Percentiles rank a stretch among this genome's conserved stretches.
phyloP scores from a whole-genome alignment of 2,113 vertebrate species.

The Oostethus manadensis region DNA sequence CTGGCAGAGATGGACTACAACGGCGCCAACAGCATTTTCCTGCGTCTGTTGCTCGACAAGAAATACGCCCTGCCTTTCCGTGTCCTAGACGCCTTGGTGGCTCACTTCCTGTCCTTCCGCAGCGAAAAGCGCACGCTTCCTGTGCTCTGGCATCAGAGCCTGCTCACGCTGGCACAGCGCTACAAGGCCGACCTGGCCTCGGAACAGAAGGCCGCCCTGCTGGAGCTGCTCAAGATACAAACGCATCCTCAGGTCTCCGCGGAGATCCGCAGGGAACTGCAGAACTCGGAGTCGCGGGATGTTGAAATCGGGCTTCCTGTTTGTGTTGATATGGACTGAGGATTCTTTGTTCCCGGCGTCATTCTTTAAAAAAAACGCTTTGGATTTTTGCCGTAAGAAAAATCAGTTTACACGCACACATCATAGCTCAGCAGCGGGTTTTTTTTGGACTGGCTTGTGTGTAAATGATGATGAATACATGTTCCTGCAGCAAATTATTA shows the following conservation, averaged over 20 bases:
- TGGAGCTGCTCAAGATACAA: conserved; percentile 88
- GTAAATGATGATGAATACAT: conserved; percentile 15
- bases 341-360: background rate
- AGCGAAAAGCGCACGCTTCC: conserved; percentile 81
- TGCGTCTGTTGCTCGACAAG: conserved; percentile 92
- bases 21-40: conserved; percentile 95
- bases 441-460: conserved; percentile 8
- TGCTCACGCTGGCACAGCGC: conserved; percentile 88
- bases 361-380: background rate
- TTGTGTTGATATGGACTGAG: conserved; percentile 71
- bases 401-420: background rate
- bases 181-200: conserved; percentile 92
- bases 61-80: conserved; percentile 97
- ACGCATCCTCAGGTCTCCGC: conserved; percentile 78
- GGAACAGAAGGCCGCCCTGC: conserved; percentile 85
- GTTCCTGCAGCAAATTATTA: conserved; percentile 26
- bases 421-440: background rate
- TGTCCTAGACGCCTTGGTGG: conserved; percentile 91
- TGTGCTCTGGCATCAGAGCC: conserved; percentile 95
- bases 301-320: conserved; percentile 70
- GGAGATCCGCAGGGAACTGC: conserved; percentile 86
- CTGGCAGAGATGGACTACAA: conserved; percentile 95
- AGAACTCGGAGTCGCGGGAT: conserved; percentile 80
- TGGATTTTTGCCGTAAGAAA: conserved; percentile 1
- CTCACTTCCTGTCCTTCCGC: conserved; percentile 92